Evolutionary conservation across 2,113 vertebrate species (phyloP).

Genomic region (Calyptommatus sinebrachiatus): DNA sequence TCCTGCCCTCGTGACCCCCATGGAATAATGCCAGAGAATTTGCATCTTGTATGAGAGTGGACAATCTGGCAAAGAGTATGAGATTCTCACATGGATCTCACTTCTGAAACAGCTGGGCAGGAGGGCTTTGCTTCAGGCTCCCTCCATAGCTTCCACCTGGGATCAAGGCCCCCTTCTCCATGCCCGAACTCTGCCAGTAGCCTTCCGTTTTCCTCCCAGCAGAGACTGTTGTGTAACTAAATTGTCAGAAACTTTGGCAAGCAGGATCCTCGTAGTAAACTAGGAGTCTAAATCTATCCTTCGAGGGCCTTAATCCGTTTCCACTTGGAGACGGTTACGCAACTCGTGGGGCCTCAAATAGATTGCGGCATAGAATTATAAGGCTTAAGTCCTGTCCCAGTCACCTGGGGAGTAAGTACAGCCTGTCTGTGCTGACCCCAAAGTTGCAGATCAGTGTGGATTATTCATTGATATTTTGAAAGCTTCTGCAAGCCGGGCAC

Average conservation of each 20-base stretch:
- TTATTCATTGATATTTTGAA: too few species aligned
- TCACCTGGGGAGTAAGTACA: neutral
- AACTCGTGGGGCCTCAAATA: neutral
- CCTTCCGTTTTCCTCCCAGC: accelerated
- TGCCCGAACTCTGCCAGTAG: too few species aligned
- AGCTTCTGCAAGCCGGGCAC: too few species aligned
- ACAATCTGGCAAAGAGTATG: too few species aligned
- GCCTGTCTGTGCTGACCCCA: neutral
- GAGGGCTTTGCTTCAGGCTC: too few species aligned
- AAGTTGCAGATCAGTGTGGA: neutral
- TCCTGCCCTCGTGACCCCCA: too few species aligned
- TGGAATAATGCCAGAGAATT: too few species aligned
- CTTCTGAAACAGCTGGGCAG: too few species aligned
- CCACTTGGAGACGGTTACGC: neutral
- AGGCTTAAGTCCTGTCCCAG: neutral
- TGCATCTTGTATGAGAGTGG: too few species aligned
- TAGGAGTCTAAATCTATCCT: neutral
- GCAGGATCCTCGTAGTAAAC: neutral
- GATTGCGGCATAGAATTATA: neutral
- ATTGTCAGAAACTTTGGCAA: neutral
- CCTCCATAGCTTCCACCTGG: too few species aligned
- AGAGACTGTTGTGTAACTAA: neutral
- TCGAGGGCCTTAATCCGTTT: neutral
- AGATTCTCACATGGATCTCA: too few species aligned
- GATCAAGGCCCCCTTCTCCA: too few species aligned